Conservation (phyloP, 2,888 invertebrate species). For the Caenorhabditis sp. region DNA sequence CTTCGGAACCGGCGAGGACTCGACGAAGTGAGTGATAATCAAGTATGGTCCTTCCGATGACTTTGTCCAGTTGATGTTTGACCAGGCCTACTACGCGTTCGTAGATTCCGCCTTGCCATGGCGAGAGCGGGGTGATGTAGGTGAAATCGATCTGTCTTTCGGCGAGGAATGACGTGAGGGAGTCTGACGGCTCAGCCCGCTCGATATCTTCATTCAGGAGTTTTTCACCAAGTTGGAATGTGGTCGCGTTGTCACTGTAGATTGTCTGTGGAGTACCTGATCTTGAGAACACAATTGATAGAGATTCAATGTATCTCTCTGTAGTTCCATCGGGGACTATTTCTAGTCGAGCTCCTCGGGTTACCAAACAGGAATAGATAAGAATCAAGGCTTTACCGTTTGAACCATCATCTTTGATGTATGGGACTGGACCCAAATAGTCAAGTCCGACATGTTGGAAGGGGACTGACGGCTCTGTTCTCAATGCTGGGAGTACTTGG, state of each 20-base stretch:
- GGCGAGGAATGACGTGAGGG: neutral
- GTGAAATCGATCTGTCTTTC: conserved; percentile 83
- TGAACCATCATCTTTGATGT: too few species aligned
- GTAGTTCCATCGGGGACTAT: conserved; percentile 80
- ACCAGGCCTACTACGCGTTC: conserved; percentile 83
- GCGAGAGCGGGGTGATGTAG: conserved; percentile 74
- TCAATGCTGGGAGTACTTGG: neutral
- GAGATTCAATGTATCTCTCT: conserved; percentile 60
- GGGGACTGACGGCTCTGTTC: too few species aligned
- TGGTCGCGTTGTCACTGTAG: conserved; percentile 83
- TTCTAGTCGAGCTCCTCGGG: conserved; percentile 84
- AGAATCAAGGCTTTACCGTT: too few species aligned
- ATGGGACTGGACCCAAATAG: too few species aligned
- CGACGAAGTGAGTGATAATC: neutral
- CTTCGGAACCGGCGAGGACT: neutral
- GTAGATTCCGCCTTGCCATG: conserved; percentile 59
- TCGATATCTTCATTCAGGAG: conserved; percentile 12
- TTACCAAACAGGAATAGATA: too few species aligned
- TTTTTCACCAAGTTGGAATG: conserved; percentile 83
- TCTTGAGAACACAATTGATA: conserved; percentile 81
- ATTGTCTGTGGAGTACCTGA: conserved; percentile 81
- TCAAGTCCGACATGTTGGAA: too few species aligned
- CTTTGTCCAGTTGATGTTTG: too few species aligned
- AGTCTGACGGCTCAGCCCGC: too few species aligned
- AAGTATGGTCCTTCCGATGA: too few species aligned